These are phyloP conservation scores for Aricia agestis DNA, from an alignment of 1,140 invertebrate genomes.

Conservation along the genomic window DNA sequence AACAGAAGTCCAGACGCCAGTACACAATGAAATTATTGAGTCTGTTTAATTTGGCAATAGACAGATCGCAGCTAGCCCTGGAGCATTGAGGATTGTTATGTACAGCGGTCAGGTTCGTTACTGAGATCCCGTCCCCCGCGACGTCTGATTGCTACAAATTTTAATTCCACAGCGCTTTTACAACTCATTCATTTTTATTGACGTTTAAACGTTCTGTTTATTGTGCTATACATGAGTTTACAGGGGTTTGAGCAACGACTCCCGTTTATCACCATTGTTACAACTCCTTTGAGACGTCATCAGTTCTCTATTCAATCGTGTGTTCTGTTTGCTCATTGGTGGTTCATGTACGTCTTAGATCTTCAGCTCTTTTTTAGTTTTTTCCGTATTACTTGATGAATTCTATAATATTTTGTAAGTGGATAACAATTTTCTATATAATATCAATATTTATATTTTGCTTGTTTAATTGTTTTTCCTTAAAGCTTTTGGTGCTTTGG, in stretches of 20 bases:
- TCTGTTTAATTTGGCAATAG: constrained; percentile 15
- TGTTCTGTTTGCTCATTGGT: background rate
- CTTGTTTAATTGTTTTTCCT: too few species aligned
- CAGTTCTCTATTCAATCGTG: background rate
- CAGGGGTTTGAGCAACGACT: constrained; percentile 9
- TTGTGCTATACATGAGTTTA: constrained; percentile 8
- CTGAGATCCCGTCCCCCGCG: constrained; percentile 39
- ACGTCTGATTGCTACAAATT: constrained; percentile 47
- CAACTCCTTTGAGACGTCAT: background rate
- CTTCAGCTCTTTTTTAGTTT: too few species aligned
- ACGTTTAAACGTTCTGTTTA: constrained; percentile 28
- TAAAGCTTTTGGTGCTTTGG: too few species aligned
- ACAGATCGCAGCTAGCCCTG: constrained; percentile 25
- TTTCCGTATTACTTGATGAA: too few species aligned
- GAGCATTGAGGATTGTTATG: constrained; percentile 25
- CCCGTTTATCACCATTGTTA: constrained; percentile 9
- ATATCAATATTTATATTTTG: too few species aligned
- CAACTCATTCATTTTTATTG: constrained; percentile 33
- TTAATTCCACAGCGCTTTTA: constrained; percentile 37
- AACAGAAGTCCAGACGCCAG: too few species aligned
- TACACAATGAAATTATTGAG: background rate
- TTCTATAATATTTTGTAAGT: too few species aligned
- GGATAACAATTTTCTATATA: too few species aligned
- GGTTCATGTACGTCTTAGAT: too few species aligned
- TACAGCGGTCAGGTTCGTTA: constrained; percentile 27